Base-by-base conservation (phyloP, 2,888 invertebrate species). In the Elmis aenea region DNA sequence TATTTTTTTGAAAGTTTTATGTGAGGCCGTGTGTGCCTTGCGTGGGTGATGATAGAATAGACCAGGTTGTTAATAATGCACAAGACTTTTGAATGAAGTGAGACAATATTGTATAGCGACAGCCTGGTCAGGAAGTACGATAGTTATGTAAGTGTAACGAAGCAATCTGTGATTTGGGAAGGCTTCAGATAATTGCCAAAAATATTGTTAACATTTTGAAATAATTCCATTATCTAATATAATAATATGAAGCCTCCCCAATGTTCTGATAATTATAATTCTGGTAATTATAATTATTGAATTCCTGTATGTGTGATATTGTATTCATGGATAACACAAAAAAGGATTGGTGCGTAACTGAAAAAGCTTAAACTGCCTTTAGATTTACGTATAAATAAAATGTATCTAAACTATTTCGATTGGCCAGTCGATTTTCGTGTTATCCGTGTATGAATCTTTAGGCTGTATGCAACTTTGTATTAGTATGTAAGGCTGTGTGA, bases 151-250 rank as follows among this genome's bases (percentile, higher is more conserved):
- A 47, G 42, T 57, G 50, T 58, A 59, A 54, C 50, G 53, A 55
- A 61, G 61, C 58, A 64, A 67, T 64, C 70, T 70, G 70, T 70
- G 70, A 70, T 70, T 69, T 68, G 70, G 62, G 67, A 65, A 64
- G 65, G 69, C 64, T 68, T 68, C 64, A 51, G 47, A 42, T 48
- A 50, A 62, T 62, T 64, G 64, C 65, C 63, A 65, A 65, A 63
- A 59, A 42, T 40, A 52, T 51, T 52, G 54, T 57, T 54, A 44
- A 51, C 50, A 50, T 38, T 46, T 39, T 46, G 45, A 38, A 51
- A 45, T 42, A 45, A 56, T 58, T 55, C 57, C 55, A 58, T 53
- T 57, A 52, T 52, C 49, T 37, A 40, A 44, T 45, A 45, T 46
- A 47, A 42, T 46, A 45, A 45, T 40, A 49, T 48, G 63, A 64